A percentile compares a stretch with the other conserved stretches of the same genome.
Conservation (phyloP, 2,888 invertebrate species). For the Drosophila ustulata region DNA sequence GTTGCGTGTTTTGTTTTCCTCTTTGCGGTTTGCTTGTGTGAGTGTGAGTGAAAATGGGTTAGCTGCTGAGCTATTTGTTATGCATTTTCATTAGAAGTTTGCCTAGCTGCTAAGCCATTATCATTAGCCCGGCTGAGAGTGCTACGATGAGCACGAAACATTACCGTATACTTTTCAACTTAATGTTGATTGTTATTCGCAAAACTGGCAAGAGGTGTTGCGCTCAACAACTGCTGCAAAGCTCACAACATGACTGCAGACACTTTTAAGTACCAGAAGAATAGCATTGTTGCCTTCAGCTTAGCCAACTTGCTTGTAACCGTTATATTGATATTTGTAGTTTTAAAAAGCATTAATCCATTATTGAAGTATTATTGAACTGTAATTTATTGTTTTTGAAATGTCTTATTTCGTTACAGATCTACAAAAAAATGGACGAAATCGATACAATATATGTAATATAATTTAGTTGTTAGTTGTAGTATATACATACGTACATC, state of each 20-base stretch:
- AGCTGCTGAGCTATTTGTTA: constrained; percentile 63
- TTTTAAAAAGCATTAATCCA: too few species aligned
- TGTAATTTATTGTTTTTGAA: neutral
- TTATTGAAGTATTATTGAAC: neutral
- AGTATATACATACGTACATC: too few species aligned
- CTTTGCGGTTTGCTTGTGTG: constrained; percentile 39
- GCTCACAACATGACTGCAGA: neutral
- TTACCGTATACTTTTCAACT: constrained; percentile 12
- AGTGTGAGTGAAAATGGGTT: constrained; percentile 43
- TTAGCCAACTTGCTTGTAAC: neutral
- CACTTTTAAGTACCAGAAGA: neutral
- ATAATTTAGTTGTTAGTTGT: too few species aligned
- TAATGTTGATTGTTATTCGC: constrained; percentile 34
- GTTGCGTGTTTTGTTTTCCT: constrained; percentile 46
- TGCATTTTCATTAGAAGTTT: constrained; percentile 73
- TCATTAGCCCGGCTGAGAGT: constrained; percentile 57
- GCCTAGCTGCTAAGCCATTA: constrained; percentile 48
- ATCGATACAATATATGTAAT: too few species aligned
- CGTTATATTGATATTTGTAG: too few species aligned
- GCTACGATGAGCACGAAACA: constrained; percentile 12
- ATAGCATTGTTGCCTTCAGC: neutral
- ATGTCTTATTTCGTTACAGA: neutral
- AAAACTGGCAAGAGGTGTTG: constrained; percentile 11
- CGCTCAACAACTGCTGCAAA: neutral
- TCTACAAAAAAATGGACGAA: neutral